Base-by-base conservation (phyloP, 1,140 invertebrate species). In the Drosophila pseudoobscura region DNA sequence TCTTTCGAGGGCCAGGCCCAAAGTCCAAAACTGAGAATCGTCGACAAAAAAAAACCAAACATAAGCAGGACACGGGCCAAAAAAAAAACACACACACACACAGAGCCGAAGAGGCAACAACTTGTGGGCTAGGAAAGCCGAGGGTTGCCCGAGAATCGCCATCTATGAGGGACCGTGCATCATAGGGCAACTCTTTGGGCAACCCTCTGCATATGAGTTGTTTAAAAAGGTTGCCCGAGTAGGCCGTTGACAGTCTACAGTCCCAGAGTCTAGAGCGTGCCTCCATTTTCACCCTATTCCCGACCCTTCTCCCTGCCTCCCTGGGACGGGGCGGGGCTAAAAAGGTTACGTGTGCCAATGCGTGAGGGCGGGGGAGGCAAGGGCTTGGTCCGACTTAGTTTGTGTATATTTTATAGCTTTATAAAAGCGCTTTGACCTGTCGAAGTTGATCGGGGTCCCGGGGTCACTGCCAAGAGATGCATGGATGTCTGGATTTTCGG, bases 351-450 rank as follows among this genome's bases (percentile, higher is more conserved):
- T 66, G 74, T 64, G 64, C 29, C 6, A 56, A 44, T 69, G 66
- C 66, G 66, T 69, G 60, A 49, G 46, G 56, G 15, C 15, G 15
- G 15, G 15, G 15, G 15, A n/a, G 39, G 41, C 56, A 31, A 52
- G 43, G 20, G 49, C 49, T 24, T 51, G 31, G 45, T 26, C 35
- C 63, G 64, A 70, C 66, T 58, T 52, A 60, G 55, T 62, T 80
- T 57, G 61, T 85, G 73, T 85, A 85, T 87, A 82, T 85, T 87
- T 87, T 87, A 85, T 87, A 58, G 78, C 57, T 82, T 82, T 85
- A 85, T 82, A 84, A 84, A 80, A 85, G 78, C 74, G 73, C 64
- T 74, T 65, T 71, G 72, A 73, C 59, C 80, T 80, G 80, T 53
- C 53, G 71, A 72, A 78, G 54, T 69, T 66, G 60, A 80, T 57